phyloP scores from a whole-genome alignment of 2,888 invertebrate genomes.

The Automeris io region DNA sequence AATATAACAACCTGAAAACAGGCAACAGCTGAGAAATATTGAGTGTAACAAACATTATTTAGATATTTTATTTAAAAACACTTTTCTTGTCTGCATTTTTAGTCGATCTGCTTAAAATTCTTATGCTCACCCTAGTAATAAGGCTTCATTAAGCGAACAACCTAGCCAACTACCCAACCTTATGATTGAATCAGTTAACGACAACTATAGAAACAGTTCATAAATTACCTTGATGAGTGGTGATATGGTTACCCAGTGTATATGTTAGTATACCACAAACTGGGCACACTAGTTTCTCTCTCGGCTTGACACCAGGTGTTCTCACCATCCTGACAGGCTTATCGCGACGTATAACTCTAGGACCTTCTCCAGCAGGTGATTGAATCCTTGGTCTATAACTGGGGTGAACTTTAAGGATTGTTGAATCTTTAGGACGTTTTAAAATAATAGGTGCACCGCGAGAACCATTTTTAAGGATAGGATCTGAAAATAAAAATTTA shows the following conservation, averaged over 20 bases:
- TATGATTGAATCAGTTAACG: too few species aligned
- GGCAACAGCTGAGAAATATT: too few species aligned
- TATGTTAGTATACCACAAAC: constrained; percentile 69
- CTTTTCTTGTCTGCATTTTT: too few species aligned
- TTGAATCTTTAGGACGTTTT: constrained; percentile 66
- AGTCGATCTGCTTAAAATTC: too few species aligned
- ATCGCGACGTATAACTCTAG: constrained; percentile 31
- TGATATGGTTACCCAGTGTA: constrained; percentile 64
- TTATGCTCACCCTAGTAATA: too few species aligned
- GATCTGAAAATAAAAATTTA: constrained; percentile 38
- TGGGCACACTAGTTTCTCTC: constrained; percentile 69
- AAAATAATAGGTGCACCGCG: constrained; percentile 62
- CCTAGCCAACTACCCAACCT: too few species aligned
- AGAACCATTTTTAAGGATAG: constrained; percentile 61
- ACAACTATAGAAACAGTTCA: too few species aligned
- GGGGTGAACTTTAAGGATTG: constrained; percentile 53
- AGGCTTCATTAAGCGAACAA: too few species aligned
- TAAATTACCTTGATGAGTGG: constrained; percentile 67
- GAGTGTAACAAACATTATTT: too few species aligned
- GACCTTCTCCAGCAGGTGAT: constrained; percentile 18
- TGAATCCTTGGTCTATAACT: constrained; percentile 36
- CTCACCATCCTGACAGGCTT: constrained; percentile 46
- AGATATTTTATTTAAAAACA: too few species aligned
- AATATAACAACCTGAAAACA: too few species aligned
- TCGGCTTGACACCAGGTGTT: constrained; percentile 40